Conservation (phyloP, 2,113 vertebrate genomes). For the Xenopus laevis region DNA sequence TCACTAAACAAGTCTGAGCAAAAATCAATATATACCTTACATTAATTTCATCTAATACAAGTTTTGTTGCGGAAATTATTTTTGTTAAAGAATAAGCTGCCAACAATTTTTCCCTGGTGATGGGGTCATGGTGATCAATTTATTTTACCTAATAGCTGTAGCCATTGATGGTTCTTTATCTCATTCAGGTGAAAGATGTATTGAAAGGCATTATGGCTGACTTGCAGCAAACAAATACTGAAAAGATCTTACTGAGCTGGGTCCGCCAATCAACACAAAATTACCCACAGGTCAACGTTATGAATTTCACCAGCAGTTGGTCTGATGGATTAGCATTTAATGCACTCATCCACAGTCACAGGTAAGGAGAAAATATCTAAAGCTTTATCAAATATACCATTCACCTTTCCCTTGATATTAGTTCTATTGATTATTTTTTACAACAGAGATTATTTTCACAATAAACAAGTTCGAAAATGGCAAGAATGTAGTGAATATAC, state of each 20-base stretch:
- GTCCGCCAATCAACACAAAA: conserved; percentile 90
- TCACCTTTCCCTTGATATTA: conserved; percentile 16
- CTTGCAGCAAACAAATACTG: conserved; percentile 96
- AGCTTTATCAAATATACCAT: conserved; percentile 12
- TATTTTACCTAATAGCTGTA: conserved; percentile 10
- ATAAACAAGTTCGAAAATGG: neutral
- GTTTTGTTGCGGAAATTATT: too few species aligned
- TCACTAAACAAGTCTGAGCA: too few species aligned
- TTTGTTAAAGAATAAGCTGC: too few species aligned
- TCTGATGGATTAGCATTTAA: conserved; percentile 96
- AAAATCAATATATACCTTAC: too few species aligned
- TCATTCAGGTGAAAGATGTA: conserved; percentile 90
- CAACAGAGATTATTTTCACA: neutral
- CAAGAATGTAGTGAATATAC: neutral
- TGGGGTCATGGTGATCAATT: neutral
- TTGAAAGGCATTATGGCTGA: conserved; percentile 98
- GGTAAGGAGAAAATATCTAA: conserved; percentile 62
- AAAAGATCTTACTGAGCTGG: conserved; percentile 98
- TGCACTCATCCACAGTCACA: conserved; percentile 95
- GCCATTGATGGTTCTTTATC: conserved; percentile 46
- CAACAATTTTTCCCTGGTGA: neutral
- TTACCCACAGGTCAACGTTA: conserved; percentile 90
- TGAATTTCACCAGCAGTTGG: conserved; percentile 97
- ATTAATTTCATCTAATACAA: too few species aligned
- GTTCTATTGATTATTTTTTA: conserved; percentile 24